Conservation (phyloP, 2,113 vertebrate species). For the Saiga tatarica region DNA sequence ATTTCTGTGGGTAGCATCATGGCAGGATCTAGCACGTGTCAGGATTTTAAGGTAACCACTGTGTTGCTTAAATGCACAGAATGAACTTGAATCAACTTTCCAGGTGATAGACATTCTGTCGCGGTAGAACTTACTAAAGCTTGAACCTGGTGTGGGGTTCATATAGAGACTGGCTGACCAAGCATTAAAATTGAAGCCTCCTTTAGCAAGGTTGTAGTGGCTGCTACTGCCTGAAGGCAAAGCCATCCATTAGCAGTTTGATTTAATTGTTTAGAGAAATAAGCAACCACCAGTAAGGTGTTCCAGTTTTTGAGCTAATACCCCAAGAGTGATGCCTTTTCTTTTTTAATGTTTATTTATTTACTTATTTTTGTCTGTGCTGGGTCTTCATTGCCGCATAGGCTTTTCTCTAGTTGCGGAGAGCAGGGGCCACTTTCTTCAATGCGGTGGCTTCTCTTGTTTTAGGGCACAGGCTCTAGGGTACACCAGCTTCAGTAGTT, state of each 20-base stretch:
- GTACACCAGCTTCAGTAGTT: neutral
- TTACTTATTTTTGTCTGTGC: neutral
- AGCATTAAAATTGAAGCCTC: neutral
- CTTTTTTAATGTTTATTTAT: neutral
- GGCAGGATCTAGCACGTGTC: neutral
- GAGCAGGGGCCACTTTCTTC: neutral
- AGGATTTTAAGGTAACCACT: neutral
- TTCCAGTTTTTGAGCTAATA: neutral
- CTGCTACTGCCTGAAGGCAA: neutral
- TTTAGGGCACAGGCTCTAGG: neutral
- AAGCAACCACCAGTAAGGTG: neutral
- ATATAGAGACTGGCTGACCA: neutral
- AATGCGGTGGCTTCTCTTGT: accelerated
- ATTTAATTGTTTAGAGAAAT: neutral
- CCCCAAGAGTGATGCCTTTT: neutral
- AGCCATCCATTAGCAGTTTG: neutral
- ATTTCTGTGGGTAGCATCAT: neutral
- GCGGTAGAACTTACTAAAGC: neutral
- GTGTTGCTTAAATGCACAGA: neutral
- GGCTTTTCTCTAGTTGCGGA: neutral
- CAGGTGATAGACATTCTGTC: neutral
- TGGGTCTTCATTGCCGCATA: neutral
- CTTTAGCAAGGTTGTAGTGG: neutral
- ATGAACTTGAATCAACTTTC: neutral
- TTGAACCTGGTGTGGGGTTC: neutral